Conservation (phyloP, 1,140 invertebrate species). For the roundworm (Caenorhabditis elegans) region WBcel235 BX284605.5:4179001-4179500, state of each 20-base stretch:
- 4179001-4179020: not conserved
- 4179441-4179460: conserved; percentile 30
- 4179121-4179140: not conserved
- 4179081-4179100: conserved; percentile 60
- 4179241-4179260: conserved; percentile 81
- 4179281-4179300: conserved; percentile 54
- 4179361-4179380: conserved; percentile 46
- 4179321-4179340: conserved; percentile 50
- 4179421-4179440: conserved; percentile 24
- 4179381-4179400: conserved; percentile 60
- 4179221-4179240: conserved; percentile 81
- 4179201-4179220: conserved; percentile 84
- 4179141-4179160: conserved; percentile 71
- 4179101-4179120: conserved; percentile 60
- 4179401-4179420: conserved; percentile 12
- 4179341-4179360: conserved; percentile 56
- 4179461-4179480: conserved; percentile 34
- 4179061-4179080: conserved; percentile 22
- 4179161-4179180: conserved; percentile 83
- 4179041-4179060: not conserved
- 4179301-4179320: conserved; percentile 50
- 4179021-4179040: not conserved
- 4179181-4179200: conserved; percentile 80
- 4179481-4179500: conserved; percentile 60
- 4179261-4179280: conserved; percentile 84